Conservation (phyloP, 2,797 vertebrate species). For the Dryobates pubescens region DNA sequence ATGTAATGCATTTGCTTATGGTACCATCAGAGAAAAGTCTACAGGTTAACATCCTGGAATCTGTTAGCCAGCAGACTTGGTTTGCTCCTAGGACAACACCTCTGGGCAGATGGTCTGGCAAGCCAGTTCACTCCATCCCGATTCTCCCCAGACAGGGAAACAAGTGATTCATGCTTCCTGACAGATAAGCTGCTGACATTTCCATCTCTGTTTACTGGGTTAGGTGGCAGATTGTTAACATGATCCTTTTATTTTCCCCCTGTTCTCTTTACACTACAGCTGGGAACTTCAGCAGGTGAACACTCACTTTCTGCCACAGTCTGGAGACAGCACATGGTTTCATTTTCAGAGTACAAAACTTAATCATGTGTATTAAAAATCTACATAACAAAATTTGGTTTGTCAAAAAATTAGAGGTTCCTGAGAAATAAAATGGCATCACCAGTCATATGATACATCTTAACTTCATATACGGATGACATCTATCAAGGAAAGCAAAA, state of each 20-base stretch:
- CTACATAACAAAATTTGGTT: not conserved
- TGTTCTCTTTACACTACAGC: not conserved
- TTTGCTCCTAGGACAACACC: not conserved
- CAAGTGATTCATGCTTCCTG: conserved; percentile 17
- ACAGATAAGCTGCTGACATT: conserved; percentile 35
- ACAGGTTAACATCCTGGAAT: not conserved
- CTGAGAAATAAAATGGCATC: not conserved
- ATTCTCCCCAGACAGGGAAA: not conserved
- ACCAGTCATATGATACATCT: not conserved
- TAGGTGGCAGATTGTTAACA: conserved; percentile 40
- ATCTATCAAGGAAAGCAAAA: not conserved
- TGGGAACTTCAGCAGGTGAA: not conserved
- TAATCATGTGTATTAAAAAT: not conserved
- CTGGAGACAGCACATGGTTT: not conserved
- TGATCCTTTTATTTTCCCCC: not conserved
- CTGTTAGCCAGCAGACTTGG: not conserved
- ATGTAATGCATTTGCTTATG: not conserved
- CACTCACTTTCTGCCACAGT: not conserved
- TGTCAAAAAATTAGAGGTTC: not conserved
- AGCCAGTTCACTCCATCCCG: not conserved
- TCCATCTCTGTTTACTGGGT: conserved; percentile 15
- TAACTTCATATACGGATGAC: not conserved
- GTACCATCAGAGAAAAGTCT: not conserved
- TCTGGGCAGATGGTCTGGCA: not conserved
- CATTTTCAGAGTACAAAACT: not conserved